These are phyloP conservation scores for Gymnothorax javanicus DNA, from an alignment of 2,797 vertebrate genomes.

Conservation along the genomic window DNA sequence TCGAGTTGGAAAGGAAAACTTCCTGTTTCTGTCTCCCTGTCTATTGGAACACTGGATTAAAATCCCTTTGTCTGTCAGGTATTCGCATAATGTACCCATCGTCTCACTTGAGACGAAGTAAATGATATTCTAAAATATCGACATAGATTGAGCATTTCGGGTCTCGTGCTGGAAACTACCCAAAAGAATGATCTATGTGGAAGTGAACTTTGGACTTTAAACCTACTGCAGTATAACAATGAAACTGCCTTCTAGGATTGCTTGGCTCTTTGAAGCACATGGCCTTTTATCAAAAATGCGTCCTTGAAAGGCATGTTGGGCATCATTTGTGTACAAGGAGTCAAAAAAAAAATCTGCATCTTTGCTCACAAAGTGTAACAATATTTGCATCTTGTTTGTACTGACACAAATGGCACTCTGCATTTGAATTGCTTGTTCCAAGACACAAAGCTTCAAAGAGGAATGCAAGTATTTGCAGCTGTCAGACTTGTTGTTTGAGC, in stretches of 20 bases:
- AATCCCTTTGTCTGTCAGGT: not conserved
- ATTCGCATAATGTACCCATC: not conserved
- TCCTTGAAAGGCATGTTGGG: not conserved
- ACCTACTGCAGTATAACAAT: slow-evolving; percentile 19
- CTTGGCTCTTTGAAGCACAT: not conserved
- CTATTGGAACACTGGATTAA: not conserved
- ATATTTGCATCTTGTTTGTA: not conserved
- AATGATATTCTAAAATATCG: not conserved
- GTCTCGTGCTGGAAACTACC: not conserved
- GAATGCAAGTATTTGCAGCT: not conserved
- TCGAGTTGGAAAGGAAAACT: slow-evolving; percentile 12
- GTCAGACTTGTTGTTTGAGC: not conserved
- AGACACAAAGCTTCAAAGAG: not conserved
- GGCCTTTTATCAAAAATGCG: not conserved
- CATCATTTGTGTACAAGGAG: not conserved
- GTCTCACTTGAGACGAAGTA: not conserved
- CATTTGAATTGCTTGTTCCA: not conserved
- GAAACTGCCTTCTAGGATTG: not conserved
- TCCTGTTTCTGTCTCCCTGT: not conserved
- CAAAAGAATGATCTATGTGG: slow-evolving; percentile 9
- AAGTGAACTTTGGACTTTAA: slow-evolving; percentile 37
- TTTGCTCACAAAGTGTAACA: not conserved
- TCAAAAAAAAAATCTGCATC: not conserved
- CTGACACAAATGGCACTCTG: not conserved
- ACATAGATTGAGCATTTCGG: not conserved